A percentile compares a stretch with the other conserved stretches of the same genome.
Conservation (phyloP, 2,888 invertebrate genomes). For the Parnassius smintheus region DNA sequence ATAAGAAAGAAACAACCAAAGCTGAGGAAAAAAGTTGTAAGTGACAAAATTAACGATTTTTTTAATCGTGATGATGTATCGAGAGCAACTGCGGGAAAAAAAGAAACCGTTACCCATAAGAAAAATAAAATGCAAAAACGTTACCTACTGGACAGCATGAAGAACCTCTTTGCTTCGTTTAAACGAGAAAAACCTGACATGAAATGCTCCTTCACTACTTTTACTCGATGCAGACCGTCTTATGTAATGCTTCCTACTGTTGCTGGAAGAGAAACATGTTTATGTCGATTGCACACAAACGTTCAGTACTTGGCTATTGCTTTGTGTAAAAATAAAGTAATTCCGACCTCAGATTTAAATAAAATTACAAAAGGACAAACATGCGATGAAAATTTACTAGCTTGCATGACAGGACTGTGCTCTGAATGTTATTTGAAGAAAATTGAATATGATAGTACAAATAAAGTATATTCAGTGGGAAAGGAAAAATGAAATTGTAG, state of each 20-base stretch:
- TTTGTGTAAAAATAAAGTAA: conserved; percentile 6
- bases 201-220: conserved; percentile 10
- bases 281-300: background rate
- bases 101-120: conserved; percentile 10
- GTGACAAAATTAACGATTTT: background rate
- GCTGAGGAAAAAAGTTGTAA: too few species aligned
- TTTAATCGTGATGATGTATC: conserved; percentile 9
- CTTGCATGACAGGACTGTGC: too few species aligned
- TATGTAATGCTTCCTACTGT: background rate
- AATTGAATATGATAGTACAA: too few species aligned
- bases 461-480: too few species aligned
- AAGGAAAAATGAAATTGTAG: too few species aligned
- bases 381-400: too few species aligned
- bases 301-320: background rate
- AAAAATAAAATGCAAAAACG: conserved; percentile 12
- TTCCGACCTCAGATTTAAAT: conserved; percentile 3
- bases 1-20: background rate
- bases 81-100: background rate
- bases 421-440: too few species aligned
- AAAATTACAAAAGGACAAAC: too few species aligned
- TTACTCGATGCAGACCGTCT: too few species aligned
- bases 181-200: conserved; percentile 4
- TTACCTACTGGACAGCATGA: too few species aligned
- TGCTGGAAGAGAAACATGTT: conserved; percentile 10
- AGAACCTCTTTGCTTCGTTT: conserved; percentile 9